Percentiles rank a stretch among this genome's conserved stretches.
Evolutionary conservation across 2,113 vertebrate species (phyloP).

Genomic region (Xenotilapia flavipinnis): DNA sequence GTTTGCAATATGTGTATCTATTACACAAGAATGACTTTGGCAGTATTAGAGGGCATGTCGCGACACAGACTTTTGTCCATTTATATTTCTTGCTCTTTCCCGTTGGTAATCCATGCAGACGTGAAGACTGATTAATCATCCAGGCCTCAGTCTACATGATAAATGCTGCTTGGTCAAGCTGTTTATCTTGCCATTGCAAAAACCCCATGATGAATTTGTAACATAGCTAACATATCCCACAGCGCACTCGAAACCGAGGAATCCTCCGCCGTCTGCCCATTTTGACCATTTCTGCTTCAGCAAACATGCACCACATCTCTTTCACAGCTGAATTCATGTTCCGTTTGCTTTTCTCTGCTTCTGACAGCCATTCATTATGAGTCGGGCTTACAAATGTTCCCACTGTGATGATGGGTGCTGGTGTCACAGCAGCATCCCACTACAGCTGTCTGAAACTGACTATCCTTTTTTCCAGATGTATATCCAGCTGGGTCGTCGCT

Average conservation of each 20-base stretch:
- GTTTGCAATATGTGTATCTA: background rate
- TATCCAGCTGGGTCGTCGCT: slow-evolving; percentile 1
- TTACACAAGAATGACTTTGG: background rate
- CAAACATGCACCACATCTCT: background rate
- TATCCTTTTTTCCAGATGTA: slow-evolving; percentile 29
- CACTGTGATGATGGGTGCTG: slow-evolving; percentile 3
- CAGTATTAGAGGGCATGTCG: background rate
- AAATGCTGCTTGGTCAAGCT: background rate
- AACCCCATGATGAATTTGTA: background rate
- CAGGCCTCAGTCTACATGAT: background rate
- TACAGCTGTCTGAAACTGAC: slow-evolving; percentile 19
- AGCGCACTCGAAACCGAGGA: background rate
- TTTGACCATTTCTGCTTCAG: background rate
- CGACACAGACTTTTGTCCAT: background rate
- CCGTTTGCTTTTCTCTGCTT: background rate
- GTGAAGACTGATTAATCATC: background rate
- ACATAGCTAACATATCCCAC: background rate
- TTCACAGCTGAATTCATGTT: slow-evolving; percentile 1
- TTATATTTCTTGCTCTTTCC: background rate
- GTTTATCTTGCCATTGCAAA: background rate
- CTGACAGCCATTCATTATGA: background rate
- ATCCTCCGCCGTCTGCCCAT: background rate
- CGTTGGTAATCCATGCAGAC: background rate
- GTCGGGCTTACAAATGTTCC: slow-evolving; percentile 9
- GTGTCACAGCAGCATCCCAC: slow-evolving; percentile 18